phyloP scores from a whole-genome alignment of 2,888 invertebrate genomes.

The Timema cristinae region DNA sequence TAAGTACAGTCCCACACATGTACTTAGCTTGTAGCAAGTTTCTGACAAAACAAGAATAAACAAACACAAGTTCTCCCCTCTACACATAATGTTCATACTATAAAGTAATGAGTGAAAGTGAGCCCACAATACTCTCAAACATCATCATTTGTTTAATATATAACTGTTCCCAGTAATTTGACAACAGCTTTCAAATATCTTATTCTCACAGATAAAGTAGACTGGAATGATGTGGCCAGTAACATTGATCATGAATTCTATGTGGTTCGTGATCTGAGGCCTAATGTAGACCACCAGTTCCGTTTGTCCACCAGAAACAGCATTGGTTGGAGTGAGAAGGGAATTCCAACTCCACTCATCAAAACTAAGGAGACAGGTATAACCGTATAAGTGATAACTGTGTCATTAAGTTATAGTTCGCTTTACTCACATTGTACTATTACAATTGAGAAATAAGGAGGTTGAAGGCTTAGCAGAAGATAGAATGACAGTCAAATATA shows the following conservation, averaged over 20 bases:
- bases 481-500: too few species aligned
- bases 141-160: too few species aligned
- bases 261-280: slow-evolving; percentile 70
- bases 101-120: too few species aligned
- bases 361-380: slow-evolving; percentile 61
- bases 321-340: slow-evolving; percentile 91
- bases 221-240: slow-evolving; percentile 81
- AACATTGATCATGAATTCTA: slow-evolving; percentile 94
- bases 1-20: too few species aligned
- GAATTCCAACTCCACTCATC: slow-evolving; percentile 71
- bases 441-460: neutral
- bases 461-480: neutral
- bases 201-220: slow-evolving; percentile 54
- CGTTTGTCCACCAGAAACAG: slow-evolving; percentile 82
- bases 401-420: neutral
- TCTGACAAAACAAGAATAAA: too few species aligned
- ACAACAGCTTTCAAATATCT: too few species aligned
- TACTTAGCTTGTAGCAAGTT: too few species aligned
- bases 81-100: too few species aligned
- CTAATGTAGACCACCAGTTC: slow-evolving; percentile 82
- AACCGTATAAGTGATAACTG: slow-evolving; percentile 33
- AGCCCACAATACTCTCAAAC: too few species aligned
- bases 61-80: too few species aligned
- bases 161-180: too few species aligned
- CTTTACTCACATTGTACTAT: too few species aligned